Base-by-base conservation (phyloP, 2,888 invertebrate species). In the Zygothrica quintamaculata region DNA sequence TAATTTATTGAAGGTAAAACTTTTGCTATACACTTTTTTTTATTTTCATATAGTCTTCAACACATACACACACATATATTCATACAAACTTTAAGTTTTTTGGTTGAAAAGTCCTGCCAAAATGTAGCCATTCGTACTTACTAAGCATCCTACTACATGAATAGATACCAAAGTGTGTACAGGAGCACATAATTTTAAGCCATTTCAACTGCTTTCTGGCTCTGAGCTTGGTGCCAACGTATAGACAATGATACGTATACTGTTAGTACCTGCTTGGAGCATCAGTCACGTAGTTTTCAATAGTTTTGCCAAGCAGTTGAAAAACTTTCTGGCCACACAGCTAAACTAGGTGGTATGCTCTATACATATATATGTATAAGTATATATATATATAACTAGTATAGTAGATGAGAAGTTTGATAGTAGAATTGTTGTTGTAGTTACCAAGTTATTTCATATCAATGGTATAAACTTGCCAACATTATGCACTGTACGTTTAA, bases 161-260 rank as follows among this genome's bases (percentile, higher is more conserved):
- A 26, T 7, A 36, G 59, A 51, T 51, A 46, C 22, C 56, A 34
- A 46, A 22, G n/a, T n/a, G 55, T 55, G 46, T 43, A 55, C 26
- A 12, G 53, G 26, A 37, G 37, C 47, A 60, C 69, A 82, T 72
- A 57, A 72, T 81, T 78, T 72, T 61, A 56, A 66, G 64, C 56
- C 59, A 71, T 80, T 80, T 80, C 65, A 66, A 74, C 80, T 80
- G 67, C 55, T 70, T 61, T 64, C 50, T 59, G 51, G 78, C 47
- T 65, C 25, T 37, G 42, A 59, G 36, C 46, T 48, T 46, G 43
- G 57, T n/a, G n/a, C 48, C 52, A 57, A 22, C 70, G 70, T 65
- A 51, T 71, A 50, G 77, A 70, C 71, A 80, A 80, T 86, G 86
- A 80, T 86, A 84, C 67, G 71, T 61, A 61, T 58, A 68, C 39